Percentiles rank a stretch among this genome's conserved stretches.
These are phyloP conservation scores for Psophia crepitans DNA, from an alignment of 2,113 vertebrate genomes.

Conservation along the genomic window DNA sequence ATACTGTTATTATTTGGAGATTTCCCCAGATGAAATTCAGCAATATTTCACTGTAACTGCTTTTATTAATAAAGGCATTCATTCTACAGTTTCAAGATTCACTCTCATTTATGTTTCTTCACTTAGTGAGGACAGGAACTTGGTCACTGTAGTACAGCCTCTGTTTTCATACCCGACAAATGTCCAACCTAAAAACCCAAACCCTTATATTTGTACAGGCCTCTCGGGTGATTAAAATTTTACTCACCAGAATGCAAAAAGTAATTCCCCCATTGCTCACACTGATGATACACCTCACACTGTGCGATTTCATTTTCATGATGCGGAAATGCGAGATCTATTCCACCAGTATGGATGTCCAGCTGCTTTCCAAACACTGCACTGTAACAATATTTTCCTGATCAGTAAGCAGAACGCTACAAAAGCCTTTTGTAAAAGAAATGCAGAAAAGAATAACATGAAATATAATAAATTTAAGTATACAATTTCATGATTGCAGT, in stretches of 20 bases:
- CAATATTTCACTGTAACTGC: background rate
- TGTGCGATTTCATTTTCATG: slow-evolving; percentile 97
- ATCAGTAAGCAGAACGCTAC: background rate
- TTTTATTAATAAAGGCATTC: background rate
- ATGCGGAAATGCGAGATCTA: slow-evolving; percentile 95
- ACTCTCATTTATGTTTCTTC: background rate
- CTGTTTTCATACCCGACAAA: background rate
- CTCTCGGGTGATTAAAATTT: background rate
- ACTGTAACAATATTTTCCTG: slow-evolving; percentile 71
- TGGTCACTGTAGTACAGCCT: background rate
- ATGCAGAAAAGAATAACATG: background rate
- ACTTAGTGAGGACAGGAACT: background rate
- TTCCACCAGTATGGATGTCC: slow-evolving; percentile 92
- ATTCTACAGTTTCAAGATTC: background rate
- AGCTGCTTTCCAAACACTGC: slow-evolving; percentile 88
- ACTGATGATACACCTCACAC: slow-evolving; percentile 90
- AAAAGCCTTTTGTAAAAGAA: background rate
- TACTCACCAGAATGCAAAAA: slow-evolving; percentile 92
- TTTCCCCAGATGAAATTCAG: background rate
- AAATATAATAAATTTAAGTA: background rate
- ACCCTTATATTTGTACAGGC: background rate
- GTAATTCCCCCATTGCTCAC: slow-evolving; percentile 93
- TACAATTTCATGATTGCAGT: background rate
- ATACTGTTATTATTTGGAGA: background rate
- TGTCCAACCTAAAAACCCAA: background rate